Evolutionary conservation across 2,797 vertebrate genomes (phyloP).

Genomic region (Melanotaenia parkinsoni): DNA sequence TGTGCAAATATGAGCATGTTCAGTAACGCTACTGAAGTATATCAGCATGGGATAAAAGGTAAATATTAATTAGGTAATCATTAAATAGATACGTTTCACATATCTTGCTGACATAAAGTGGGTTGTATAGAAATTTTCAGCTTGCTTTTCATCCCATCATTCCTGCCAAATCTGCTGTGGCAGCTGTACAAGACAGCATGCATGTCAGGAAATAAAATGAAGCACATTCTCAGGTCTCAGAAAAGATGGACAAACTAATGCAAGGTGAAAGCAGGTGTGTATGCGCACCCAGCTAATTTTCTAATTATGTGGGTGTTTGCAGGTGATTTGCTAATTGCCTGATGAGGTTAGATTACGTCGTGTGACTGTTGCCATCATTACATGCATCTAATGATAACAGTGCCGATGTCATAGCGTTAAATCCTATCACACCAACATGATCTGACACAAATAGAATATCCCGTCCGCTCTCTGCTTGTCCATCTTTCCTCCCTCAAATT

Average conservation of each 20-base stretch:
- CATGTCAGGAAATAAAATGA: constrained; percentile 22
- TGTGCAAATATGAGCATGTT: constrained; percentile 51
- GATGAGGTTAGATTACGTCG: constrained; percentile 63
- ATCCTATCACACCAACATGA: constrained; percentile 58
- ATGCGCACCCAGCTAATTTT: constrained; percentile 54
- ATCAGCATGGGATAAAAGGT: constrained; percentile 33
- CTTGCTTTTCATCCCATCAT: constrained; percentile 15
- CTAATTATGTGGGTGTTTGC: constrained; percentile 71
- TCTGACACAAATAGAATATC: constrained; percentile 58
- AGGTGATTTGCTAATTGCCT: constrained; percentile 73
- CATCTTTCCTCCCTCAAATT: constrained; percentile 35
- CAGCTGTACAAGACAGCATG: constrained; percentile 19
- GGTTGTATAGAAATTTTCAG: constrained; percentile 22
- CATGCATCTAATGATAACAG: constrained; percentile 57
- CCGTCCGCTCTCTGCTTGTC: constrained; percentile 19
- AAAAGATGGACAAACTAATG: constrained; percentile 56
- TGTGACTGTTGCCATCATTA: constrained; percentile 50
- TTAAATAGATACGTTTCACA: constrained; percentile 24
- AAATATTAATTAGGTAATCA: constrained; percentile 53
- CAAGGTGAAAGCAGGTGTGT: constrained; percentile 59
- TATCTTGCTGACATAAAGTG: constrained; percentile 17
- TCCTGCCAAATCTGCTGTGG: constrained; percentile 22
- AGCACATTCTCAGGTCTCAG: constrained; percentile 10
- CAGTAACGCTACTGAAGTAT: constrained; percentile 41
- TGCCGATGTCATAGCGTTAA: constrained; percentile 70